phyloP scores from a whole-genome alignment of 2,888 invertebrate genomes.

The Caenorhabditis macrosperma region DNA sequence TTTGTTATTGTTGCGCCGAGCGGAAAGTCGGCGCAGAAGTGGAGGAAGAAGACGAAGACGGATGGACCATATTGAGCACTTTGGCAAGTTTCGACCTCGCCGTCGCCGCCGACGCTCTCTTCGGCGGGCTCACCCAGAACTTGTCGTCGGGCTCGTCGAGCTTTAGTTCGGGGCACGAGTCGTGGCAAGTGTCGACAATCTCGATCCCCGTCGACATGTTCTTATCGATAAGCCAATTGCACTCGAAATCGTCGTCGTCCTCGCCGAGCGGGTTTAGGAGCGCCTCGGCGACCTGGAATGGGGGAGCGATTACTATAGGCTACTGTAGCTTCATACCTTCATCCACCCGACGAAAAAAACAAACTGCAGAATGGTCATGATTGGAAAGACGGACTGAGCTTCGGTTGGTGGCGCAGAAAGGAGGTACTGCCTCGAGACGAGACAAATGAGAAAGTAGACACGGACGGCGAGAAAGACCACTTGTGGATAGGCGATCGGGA shows the following conservation, averaged over 20 bases:
- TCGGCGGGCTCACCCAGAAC: conserved; percentile 25
- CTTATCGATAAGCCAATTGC: conserved; percentile 60
- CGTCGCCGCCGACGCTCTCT: not conserved
- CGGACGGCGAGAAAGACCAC: conserved; percentile 69
- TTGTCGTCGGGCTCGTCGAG: conserved; percentile 31
- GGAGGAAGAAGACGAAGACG: conserved; percentile 9
- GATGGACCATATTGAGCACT: conserved; percentile 34
- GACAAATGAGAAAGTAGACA: conserved; percentile 65
- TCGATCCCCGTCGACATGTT: conserved; percentile 58
- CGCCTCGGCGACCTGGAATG: conserved; percentile 71
- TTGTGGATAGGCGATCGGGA: conserved; percentile 69
- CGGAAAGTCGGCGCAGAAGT: conserved; percentile 8
- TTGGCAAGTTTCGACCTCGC: conserved; percentile 7
- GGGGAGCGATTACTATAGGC: no score
- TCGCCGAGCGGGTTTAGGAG: conserved; percentile 74
- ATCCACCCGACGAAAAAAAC: conserved; percentile 68
- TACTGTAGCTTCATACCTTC: conserved; percentile 58
- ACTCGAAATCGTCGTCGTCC: conserved; percentile 64
- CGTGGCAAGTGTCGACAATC: conserved; percentile 43
- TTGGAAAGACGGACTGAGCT: conserved; percentile 59
- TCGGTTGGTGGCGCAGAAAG: conserved; percentile 16
- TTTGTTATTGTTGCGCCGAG: conserved; percentile 3
- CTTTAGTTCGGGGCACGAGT: conserved; percentile 33
- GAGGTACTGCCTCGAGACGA: conserved; percentile 62
- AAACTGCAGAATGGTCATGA: conserved; percentile 73